Percentiles rank a stretch among this genome's conserved stretches.
Conservation (phyloP, 35 echinoderm and acorn worm species). For the Holothuria glaberrima region DNA sequence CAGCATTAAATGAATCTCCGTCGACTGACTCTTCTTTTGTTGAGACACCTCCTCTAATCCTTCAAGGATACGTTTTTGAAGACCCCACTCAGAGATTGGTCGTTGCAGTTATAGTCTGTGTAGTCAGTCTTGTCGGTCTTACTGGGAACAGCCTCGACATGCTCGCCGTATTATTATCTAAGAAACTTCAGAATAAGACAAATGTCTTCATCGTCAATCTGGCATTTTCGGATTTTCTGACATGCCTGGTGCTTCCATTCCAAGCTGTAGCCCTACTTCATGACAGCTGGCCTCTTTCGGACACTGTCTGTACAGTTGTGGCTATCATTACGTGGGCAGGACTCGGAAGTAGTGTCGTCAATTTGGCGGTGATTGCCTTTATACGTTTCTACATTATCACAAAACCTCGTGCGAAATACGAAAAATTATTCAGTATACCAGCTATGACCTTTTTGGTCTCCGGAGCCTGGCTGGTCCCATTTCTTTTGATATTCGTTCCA, state of each 20-base stretch:
- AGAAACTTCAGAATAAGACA: slow-evolving; percentile 72
- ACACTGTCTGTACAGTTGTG: slow-evolving; percentile 34
- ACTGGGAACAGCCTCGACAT: slow-evolving; percentile 55
- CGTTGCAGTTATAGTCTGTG: neutral
- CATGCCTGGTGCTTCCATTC: slow-evolving; percentile 24
- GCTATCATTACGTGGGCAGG: slow-evolving; percentile 16
- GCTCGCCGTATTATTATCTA: slow-evolving; percentile 58
- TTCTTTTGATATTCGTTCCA: slow-evolving; percentile 48
- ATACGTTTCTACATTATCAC: slow-evolving; percentile 57
- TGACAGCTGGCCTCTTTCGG: slow-evolving; percentile 61
- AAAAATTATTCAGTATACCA: slow-evolving; percentile 33
- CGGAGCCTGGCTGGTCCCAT: slow-evolving; percentile 54
- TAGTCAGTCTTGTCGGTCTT: slow-evolving; percentile 36
- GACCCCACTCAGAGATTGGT: slow-evolving; percentile 20
- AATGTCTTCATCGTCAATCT: slow-evolving; percentile 79
- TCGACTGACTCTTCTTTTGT: too few species aligned
- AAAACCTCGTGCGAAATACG: slow-evolving; percentile 24
- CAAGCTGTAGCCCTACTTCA: slow-evolving; percentile 41
- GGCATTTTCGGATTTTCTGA: slow-evolving; percentile 61
- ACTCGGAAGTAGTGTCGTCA: slow-evolving; percentile 39
- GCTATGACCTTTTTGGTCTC: slow-evolving; percentile 35
- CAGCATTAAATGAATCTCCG: too few species aligned
- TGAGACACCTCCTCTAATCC: too few species aligned
- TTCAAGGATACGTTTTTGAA: neutral
- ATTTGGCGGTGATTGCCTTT: slow-evolving; percentile 54